These are phyloP conservation scores for Euwallacea similis DNA, from an alignment of 1,140 invertebrate species.

Conservation along the genomic window DNA sequence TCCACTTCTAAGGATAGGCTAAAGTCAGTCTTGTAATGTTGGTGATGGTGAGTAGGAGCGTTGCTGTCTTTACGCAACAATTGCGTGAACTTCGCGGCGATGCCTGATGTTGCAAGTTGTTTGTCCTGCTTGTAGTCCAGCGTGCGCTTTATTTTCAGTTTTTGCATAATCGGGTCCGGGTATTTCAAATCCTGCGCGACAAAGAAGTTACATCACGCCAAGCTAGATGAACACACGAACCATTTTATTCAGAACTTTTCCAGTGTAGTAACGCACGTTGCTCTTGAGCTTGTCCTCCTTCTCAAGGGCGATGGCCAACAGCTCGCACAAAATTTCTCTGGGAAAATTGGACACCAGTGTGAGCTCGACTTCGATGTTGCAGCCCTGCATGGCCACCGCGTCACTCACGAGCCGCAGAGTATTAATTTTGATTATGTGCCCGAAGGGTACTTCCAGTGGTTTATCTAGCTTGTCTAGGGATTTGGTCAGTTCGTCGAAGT, in stretches of 20 bases:
- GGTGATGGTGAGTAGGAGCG: conserved; percentile 40
- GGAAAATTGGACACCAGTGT: conserved; percentile 64
- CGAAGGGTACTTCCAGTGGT: conserved; percentile 50
- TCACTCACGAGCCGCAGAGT: conserved; percentile 56
- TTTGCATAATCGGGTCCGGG: conserved; percentile 60
- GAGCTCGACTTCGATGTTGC: conserved; percentile 61
- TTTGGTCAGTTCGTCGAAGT: conserved; percentile 75
- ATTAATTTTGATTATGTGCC: conserved; percentile 56
- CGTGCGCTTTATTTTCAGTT: conserved; percentile 68
- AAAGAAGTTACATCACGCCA: background rate
- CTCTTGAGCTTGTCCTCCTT: conserved; percentile 43
- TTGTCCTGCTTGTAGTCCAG: conserved; percentile 81
- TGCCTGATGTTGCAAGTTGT: conserved; percentile 67
- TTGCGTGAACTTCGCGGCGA: conserved; percentile 61
- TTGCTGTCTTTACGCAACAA: conserved; percentile 53
- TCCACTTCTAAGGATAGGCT: conserved; percentile 59
- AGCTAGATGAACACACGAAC: background rate
- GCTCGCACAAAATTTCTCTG: conserved; percentile 59
- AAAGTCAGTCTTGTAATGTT: conserved; percentile 60
- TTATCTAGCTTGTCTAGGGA: conserved; percentile 61
- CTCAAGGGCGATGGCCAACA: conserved; percentile 58
- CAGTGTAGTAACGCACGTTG: conserved; percentile 33
- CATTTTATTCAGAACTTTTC: conserved; percentile 49
- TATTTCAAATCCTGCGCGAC: conserved; percentile 58
- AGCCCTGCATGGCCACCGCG: conserved; percentile 60